Evolutionary conservation across 2,888 invertebrate genomes (phyloP).

Genomic region (Diadegma fenestrale): DNA sequence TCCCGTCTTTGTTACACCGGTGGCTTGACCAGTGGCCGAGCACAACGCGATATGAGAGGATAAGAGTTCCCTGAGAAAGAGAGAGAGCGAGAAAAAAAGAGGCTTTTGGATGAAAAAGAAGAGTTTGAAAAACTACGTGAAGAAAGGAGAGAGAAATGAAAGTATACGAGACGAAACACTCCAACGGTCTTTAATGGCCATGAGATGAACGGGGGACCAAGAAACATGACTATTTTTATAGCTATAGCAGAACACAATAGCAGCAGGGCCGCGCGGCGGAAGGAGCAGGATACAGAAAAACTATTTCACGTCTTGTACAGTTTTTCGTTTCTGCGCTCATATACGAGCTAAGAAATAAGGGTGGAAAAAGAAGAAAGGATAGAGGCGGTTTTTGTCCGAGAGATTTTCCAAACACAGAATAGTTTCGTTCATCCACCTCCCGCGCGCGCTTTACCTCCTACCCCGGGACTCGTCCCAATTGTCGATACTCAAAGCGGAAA

Average conservation of each 20-base stretch:
- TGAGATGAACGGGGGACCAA: slow-evolving; percentile 33
- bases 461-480: slow-evolving; percentile 22
- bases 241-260: not conserved
- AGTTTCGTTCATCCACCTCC: not conserved
- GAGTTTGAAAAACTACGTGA: slow-evolving; percentile 13
- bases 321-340: slow-evolving; percentile 18
- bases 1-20: slow-evolving; percentile 27
- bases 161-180: slow-evolving; percentile 48
- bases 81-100: not conserved
- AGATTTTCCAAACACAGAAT: slow-evolving; percentile 20
- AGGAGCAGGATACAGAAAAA: slow-evolving; percentile 12
- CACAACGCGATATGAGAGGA: slow-evolving; percentile 14
- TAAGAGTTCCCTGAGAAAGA: slow-evolving; percentile 1
- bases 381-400: slow-evolving; percentile 32
- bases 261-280: not conserved
- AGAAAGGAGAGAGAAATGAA: slow-evolving; percentile 45
- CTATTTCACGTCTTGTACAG: slow-evolving; percentile 46
- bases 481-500: slow-evolving; percentile 53
- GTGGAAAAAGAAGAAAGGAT: slow-evolving; percentile 7
- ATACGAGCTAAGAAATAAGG: not conserved
- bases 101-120: not conserved
- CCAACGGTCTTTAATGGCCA: slow-evolving; percentile 58
- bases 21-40: slow-evolving; percentile 49
- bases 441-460: no score
- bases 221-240: not conserved